phyloP scores from a whole-genome alignment of 1,140 invertebrate species.

The Drosophila sp. region DNA sequence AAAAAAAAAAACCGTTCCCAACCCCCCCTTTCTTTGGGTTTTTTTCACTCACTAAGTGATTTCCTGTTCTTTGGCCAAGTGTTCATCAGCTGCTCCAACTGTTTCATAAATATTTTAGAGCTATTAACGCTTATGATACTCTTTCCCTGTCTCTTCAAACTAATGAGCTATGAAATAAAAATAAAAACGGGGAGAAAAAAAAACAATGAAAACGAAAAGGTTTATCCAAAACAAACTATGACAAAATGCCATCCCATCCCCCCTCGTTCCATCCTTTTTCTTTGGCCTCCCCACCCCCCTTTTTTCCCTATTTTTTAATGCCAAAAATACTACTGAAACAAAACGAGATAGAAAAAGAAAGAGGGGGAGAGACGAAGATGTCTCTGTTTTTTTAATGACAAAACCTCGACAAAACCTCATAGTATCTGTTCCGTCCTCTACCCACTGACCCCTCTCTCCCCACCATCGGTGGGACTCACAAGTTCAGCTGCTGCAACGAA shows the following conservation, averaged over 20 bases:
- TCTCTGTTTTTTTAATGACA: slow-evolving; percentile 53
- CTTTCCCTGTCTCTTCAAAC: slow-evolving; percentile 25
- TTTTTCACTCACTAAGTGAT: slow-evolving; percentile 41
- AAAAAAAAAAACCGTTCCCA: not conserved
- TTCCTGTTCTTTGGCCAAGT: slow-evolving; percentile 37
- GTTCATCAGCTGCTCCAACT: slow-evolving; percentile 43
- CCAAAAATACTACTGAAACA: slow-evolving; percentile 33
- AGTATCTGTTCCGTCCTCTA: not conserved
- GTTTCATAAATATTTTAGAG: slow-evolving; percentile 59
- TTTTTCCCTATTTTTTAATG: slow-evolving; percentile 5
- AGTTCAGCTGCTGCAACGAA: slow-evolving; percentile 59
- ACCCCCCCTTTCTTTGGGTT: slow-evolving; percentile 7
- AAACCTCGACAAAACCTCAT: slow-evolving; percentile 61
- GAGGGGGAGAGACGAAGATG: slow-evolving; percentile 22
- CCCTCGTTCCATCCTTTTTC: not conserved
- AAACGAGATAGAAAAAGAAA: slow-evolving; percentile 12
- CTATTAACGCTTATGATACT: slow-evolving; percentile 63
- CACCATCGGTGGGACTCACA: not conserved
- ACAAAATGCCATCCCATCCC: slow-evolving; percentile 35
- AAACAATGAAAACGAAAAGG: slow-evolving; percentile 35
- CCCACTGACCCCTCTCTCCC: not conserved
- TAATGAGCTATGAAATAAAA: slow-evolving; percentile 75
- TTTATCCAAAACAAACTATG: slow-evolving; percentile 58
- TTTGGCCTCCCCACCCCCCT: not conserved
- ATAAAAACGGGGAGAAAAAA: slow-evolving; percentile 10